Evolutionary conservation across 1,140 invertebrate species (phyloP), one percentile per base, ranked within the genome.

Genomic region (Lethrus apterus): DNA sequence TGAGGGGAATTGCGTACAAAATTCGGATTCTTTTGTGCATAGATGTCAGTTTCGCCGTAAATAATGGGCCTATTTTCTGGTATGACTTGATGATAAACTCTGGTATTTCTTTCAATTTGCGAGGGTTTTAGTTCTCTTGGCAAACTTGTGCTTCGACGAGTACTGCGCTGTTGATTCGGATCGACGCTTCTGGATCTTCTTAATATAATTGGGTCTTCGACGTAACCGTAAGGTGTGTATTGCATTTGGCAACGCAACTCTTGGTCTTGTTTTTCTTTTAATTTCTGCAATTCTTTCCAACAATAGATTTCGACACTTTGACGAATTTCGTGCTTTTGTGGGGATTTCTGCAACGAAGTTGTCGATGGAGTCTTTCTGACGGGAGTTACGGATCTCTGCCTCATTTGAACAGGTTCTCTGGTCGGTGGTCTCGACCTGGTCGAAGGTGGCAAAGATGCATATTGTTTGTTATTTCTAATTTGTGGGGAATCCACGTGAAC

Each of bases 291-390:
- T 60, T 77, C 74, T 54, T 75, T 70, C 75, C 75, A 77, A 47
- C 74, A 76, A 59, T 72, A 77, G 9, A 69, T 72, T 60, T 77
- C 75, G 1, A 77, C 70, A 59, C 67, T 73, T 57, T 72, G 71
- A 13, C 71, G 62, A 9, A 74, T 74, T 51, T 65, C 59, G 10
- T 60, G 49, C 46, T 66, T 65, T 23, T 62, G 54, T 3, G 64
- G 62, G n/a, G 58, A 56, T 14, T 44, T 52, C 42, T 56, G 44
- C 9, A 51, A 31, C 9, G 55, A 45, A 11, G 44, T 15, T 10
- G 35, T 51, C 4, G 50, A 54, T 15, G 46, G 36, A 19, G 18
- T 15, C 24, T 7, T 15, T 35, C 29, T 42, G 4, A 42, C 40
- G 11, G 40, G 40, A 2, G 40, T 42, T 13, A 42, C 24, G 11